Base-by-base conservation (phyloP, 2,888 invertebrate genomes). In the Drosophila robusta region DNA sequence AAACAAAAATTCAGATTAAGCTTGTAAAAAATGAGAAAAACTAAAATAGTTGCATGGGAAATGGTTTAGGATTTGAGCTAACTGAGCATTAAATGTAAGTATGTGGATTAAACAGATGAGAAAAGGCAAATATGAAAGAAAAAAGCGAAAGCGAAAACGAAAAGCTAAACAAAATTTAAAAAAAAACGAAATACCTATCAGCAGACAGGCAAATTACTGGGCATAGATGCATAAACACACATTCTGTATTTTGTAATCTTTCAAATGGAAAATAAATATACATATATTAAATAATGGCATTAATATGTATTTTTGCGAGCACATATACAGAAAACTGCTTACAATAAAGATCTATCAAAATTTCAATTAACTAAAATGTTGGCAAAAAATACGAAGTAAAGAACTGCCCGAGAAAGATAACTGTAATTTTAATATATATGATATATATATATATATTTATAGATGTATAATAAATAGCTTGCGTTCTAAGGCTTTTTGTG, bases 301-400 rank as follows among this genome's bases (percentile, higher is more conserved):
- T 77, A 70, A 78, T 87, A 89, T 62, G 62, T 62, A 62, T 89
- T 89, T 89, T 89, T 89, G 89, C 84, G 87, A 89, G 79, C 86
- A 83, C 73, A 74, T 89, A 88, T 88, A 85, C 80, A 83, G 65
- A 62, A 76, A 70, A 69, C 54, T 56, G 75, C 69, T 74, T 70
- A 67, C 50, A 49, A 70, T 41, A 60, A 60, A 55, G 49, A 58
- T 64, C 46, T 55, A 61, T 47, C 36, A 56, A 52, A 54, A 70
- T 50, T 64, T 45, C 29, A 67, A 74, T 56, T 58, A 67, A 52
- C 46, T 45, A 65, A n/a, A 44, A 52, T 14, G 41, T 65, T 67
- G 46, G 51, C 45, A 74, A 70, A 58, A 41, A 39, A 56, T 2
- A 29, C 36, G 39, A 60, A 47, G n/a, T 9, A 6, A 14, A 16